phyloP scores from a whole-genome alignment of 2,888 invertebrate genomes.

The Dryomyza anilis region DNA sequence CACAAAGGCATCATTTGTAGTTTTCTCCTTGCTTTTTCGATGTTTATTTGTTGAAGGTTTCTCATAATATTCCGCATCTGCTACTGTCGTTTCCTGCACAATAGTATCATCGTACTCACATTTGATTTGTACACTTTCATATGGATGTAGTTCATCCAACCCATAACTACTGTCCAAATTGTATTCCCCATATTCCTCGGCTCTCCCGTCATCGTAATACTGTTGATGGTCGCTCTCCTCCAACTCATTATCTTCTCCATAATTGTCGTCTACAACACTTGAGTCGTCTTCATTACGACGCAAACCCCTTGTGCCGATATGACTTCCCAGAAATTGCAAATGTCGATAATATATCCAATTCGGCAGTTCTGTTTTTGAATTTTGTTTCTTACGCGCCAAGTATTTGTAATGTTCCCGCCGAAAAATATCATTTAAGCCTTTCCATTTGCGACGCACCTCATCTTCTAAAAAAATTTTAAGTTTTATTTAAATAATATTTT shows the following conservation, averaged over 20 bases:
- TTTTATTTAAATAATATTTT: not conserved
- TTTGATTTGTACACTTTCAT: not conserved
- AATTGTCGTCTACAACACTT: too few species aligned
- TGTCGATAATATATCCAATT: not conserved
- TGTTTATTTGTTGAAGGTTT: too few species aligned
- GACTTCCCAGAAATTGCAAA: not conserved
- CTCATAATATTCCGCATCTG: too few species aligned
- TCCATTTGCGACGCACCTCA: slow-evolving; percentile 12
- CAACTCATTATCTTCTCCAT: too few species aligned
- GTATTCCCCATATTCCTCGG: not conserved
- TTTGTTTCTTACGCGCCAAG: not conserved
- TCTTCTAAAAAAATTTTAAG: not conserved
- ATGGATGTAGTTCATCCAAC: not conserved
- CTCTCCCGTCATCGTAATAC: not conserved
- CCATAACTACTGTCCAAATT: not conserved
- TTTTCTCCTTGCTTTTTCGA: too few species aligned
- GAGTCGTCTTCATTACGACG: not conserved
- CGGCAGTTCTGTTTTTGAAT: not conserved
- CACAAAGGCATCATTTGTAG: too few species aligned
- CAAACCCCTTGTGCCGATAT: not conserved
- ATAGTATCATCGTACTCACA: not conserved
- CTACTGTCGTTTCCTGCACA: not conserved
- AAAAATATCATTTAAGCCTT: slow-evolving; percentile 2
- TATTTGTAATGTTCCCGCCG: slow-evolving; percentile 1
- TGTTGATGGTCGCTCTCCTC: too few species aligned